A percentile compares a stretch with the other conserved stretches of the same genome.
Evolutionary conservation across 2,797 vertebrate genomes (phyloP).

Genomic region (Mormyrus proboscirostris): DNA sequence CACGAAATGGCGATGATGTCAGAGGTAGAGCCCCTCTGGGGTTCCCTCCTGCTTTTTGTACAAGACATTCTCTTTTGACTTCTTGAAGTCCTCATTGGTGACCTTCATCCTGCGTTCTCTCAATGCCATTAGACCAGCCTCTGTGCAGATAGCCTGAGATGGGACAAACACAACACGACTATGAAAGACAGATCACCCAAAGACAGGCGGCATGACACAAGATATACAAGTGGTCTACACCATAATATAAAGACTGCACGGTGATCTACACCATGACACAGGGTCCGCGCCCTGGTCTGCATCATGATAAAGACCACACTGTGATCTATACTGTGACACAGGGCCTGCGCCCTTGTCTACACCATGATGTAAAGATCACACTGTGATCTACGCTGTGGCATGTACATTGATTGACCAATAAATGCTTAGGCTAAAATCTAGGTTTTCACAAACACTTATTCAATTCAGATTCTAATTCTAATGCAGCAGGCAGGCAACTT

Average conservation of each 20-base stretch:
- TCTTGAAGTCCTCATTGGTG: slow-evolving; percentile 98
- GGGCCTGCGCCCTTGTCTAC: not conserved
- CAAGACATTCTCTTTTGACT: slow-evolving; percentile 96
- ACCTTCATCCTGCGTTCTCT: slow-evolving; percentile 96
- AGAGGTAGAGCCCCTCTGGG: slow-evolving; percentile 93
- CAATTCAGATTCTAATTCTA: not conserved
- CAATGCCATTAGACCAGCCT: slow-evolving; percentile 93
- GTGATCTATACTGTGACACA: not conserved
- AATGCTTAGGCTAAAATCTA: too few species aligned
- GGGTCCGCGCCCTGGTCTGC: not conserved
- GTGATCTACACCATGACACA: not conserved
- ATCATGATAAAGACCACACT: not conserved
- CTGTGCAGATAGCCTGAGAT: slow-evolving; percentile 90
- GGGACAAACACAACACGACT: not conserved
- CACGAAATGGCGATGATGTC: not conserved
- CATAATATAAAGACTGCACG: not conserved
- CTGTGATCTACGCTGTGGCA: not conserved
- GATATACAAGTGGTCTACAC: not conserved
- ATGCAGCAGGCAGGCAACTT: not conserved
- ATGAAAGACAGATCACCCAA: not conserved
- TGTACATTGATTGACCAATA: too few species aligned
- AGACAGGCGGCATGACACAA: not conserved
- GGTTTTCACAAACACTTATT: not conserved
- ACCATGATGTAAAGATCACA: not conserved
- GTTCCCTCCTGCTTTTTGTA: slow-evolving; percentile 99